Evolutionary conservation across 1,140 invertebrate genomes (phyloP).

Genomic region (Lasioglossum baleicum): DNA sequence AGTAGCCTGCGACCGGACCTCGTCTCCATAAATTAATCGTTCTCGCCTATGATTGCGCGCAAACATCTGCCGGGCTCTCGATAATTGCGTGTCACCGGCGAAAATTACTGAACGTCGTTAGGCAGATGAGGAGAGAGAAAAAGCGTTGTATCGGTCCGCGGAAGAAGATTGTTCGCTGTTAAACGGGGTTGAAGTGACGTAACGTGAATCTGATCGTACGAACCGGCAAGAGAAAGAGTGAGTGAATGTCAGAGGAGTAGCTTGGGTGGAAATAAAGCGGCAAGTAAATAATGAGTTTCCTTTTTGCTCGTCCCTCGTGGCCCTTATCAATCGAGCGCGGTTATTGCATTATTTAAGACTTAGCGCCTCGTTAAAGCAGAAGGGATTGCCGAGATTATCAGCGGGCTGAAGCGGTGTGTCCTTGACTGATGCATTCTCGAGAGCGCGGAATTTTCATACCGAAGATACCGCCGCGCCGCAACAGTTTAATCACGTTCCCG

Average conservation of each 20-base stretch:
- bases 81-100: no score
- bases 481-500: not conserved
- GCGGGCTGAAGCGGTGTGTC: not conserved
- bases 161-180: no score
- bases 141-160: no score
- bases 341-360: conserved; percentile 17
- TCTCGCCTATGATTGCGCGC: no score
- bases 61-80: no score
- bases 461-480: not conserved
- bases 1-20: no score
- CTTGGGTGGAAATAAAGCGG: not conserved
- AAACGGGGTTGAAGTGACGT: no score
- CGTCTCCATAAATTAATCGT: no score
- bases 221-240: not conserved
- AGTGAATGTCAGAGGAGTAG: not conserved
- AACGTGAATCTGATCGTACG: not conserved
- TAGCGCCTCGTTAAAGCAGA: not conserved
- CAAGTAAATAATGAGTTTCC: not conserved
- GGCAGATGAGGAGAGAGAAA: no score
- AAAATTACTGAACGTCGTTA: no score
- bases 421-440: conserved; percentile 8
- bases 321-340: not conserved
- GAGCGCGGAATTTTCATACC: not conserved
- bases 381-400: conserved; percentile 12
- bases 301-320: not conserved